Conservation (phyloP, 1,140 invertebrate genomes). For the Telenomus remus region DNA sequence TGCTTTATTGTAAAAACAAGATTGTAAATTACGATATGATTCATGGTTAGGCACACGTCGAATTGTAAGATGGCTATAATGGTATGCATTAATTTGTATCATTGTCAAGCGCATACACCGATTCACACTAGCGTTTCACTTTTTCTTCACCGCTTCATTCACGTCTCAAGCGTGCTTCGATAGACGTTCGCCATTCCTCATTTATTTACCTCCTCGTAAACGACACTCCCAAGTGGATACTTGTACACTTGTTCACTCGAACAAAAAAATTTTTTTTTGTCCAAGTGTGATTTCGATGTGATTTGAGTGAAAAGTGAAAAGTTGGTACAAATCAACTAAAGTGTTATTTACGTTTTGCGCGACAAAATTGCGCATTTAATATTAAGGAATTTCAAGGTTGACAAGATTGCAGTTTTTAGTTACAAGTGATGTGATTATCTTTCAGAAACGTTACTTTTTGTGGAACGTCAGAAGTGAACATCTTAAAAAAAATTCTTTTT, state of each 20-base stretch:
- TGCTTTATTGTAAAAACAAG: constrained; percentile 1
- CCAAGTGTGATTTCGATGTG: not conserved
- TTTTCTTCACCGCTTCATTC: constrained; percentile 59
- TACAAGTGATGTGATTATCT: not conserved
- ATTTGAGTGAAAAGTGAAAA: not conserved
- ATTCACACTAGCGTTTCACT: constrained; percentile 62
- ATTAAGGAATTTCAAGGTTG: constrained; percentile 35
- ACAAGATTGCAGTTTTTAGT: constrained; percentile 3
- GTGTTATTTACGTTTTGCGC: not conserved
- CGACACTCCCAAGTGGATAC: not conserved
- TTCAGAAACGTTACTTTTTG: not conserved
- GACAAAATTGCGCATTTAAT: constrained; percentile 19
- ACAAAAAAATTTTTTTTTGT: not conserved
- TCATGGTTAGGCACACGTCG: constrained; percentile 40
- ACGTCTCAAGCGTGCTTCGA: constrained; percentile 45
- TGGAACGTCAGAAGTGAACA: no score
- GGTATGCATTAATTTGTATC: constrained; percentile 59
- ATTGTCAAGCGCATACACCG: constrained; percentile 59
- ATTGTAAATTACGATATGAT: constrained; percentile 49
- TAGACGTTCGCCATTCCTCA: constrained; percentile 28
- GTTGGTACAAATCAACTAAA: not conserved
- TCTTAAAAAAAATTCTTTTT: no score
- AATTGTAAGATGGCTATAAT: constrained; percentile 54
- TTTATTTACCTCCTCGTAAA: constrained; percentile 9
- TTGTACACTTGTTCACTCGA: no score